Evolutionary conservation across 1,140 invertebrate genomes (phyloP), one percentile per base, ranked within the genome.

Genomic region (Diorhabda sublineata): DNA sequence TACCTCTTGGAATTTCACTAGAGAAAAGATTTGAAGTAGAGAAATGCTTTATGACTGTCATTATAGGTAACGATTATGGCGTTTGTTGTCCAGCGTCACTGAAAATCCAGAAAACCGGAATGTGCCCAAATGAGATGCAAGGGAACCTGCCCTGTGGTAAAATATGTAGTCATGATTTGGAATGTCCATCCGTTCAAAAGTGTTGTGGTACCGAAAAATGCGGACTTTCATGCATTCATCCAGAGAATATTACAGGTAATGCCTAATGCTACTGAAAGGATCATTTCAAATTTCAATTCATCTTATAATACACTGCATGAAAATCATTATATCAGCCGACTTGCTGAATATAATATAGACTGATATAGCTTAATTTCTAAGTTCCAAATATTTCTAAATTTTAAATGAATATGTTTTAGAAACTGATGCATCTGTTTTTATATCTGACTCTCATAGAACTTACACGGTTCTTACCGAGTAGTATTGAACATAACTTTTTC

Each of bases 11-110:
- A 26, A 1, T 26, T 26, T 26, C 26, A 26, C 26, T 26, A 26
- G 26, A 26, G 26, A 0, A 26, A 26, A 26, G 26, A 26, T 26
- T 26, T 26, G 26, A 26, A 26, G 26, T 26, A 26, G 26, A 2
- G 26, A 26, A 26, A 26, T 26, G 26, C 26, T 26, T 26, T 26
- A 26, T 26, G 26, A 26, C 26, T 26, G 26, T 26, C 26, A 74
- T 72, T 75, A 65, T 81, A 82, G 88, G 89, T 67, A 91, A 92
- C 73, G 92, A 95, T 71, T 95, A 95, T 76, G 93, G 93, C 0
- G 91, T 94, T 2, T 95, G 92, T 77, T 94, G 92, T 77, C 91
- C 91, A n/a, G 88, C 89, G 5, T 90, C 87, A 3, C 73, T 92
- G 64, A 87, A 87, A 74, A 85, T 93, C 52, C 84, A 91, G 72